phyloP scores from a whole-genome alignment of 2,797 vertebrate genomes.

The Peromyscus melanophrys region DNA sequence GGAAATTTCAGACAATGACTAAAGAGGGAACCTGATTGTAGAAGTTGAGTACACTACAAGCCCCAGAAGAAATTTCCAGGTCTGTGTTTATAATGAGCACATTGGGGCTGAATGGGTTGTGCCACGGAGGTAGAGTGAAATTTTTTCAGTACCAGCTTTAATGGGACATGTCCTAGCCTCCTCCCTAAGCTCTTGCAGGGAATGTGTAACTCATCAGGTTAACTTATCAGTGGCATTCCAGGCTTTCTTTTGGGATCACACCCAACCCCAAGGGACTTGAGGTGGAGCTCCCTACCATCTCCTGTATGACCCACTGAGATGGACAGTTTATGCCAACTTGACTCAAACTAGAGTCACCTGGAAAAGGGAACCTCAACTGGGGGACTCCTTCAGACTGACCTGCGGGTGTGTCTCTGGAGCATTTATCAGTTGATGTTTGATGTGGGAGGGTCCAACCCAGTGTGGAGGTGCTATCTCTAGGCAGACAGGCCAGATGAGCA shows the following conservation, averaged over 20 bases:
- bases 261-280: too few species aligned
- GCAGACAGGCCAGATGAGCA: neutral
- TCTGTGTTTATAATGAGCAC: neutral
- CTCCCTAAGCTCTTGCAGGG: neutral
- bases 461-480: neutral
- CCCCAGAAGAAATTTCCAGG: neutral
- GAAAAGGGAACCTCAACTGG: neutral
- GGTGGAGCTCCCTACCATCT: neutral
- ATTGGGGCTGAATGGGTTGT: neutral
- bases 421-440: neutral
- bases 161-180: too few species aligned
- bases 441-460: neutral
- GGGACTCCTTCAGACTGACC: neutral
- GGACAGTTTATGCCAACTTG: neutral
- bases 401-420: too few species aligned
- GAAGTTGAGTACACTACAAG: neutral
- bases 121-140: neutral
- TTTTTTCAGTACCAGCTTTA: neutral
- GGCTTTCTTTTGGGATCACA: neutral
- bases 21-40: too few species aligned
- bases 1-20: neutral
- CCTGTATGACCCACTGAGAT: neutral
- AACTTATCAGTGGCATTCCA: neutral
- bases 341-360: neutral
- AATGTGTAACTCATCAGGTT: neutral